Evolutionary conservation across 2,888 invertebrate genomes (phyloP).

Genomic region (Microplitis deprimator): DNA sequence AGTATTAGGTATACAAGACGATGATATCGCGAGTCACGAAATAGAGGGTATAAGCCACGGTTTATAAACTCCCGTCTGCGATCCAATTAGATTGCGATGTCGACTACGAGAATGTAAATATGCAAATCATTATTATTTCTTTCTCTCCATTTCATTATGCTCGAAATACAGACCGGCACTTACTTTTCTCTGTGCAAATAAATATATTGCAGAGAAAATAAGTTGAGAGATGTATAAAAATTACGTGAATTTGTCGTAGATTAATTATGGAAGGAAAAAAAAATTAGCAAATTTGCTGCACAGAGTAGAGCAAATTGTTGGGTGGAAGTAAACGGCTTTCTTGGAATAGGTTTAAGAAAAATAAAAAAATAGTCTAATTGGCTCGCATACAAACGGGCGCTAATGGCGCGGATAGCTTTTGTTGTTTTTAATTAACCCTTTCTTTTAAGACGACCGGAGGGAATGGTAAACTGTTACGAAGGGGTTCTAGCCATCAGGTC

Average conservation of each 20-base stretch:
- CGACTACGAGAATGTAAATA: conserved; percentile 39
- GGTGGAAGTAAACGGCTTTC: background rate
- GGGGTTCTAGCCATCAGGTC: conserved; percentile 52
- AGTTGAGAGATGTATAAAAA: too few relatives aligned
- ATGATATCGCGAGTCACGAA: conserved; percentile 50
- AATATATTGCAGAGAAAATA: too few relatives aligned
- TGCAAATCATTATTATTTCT: conserved; percentile 31
- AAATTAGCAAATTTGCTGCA: background rate
- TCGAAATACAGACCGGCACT: background rate
- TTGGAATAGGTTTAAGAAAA: conserved; percentile 33
- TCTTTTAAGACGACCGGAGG: conserved; percentile 67
- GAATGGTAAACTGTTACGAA: conserved; percentile 61
- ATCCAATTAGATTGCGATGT: conserved; percentile 55
- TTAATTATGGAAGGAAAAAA: background rate
- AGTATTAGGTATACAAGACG: conserved; percentile 5
- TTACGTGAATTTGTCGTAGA: background rate
- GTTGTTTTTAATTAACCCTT: conserved; percentile 72
- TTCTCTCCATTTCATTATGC: background rate
- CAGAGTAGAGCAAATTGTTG: background rate
- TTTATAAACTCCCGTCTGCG: conserved; percentile 43
- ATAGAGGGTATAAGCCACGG: conserved; percentile 52
- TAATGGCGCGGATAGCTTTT: conserved; percentile 71
- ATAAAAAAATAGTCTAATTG: conserved; percentile 63
- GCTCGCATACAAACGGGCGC: conserved; percentile 71
- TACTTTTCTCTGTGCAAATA: background rate